These are phyloP conservation scores for Hipparchia semele DNA, from an alignment of 2,888 invertebrate genomes.

Conservation along the genomic window DNA sequence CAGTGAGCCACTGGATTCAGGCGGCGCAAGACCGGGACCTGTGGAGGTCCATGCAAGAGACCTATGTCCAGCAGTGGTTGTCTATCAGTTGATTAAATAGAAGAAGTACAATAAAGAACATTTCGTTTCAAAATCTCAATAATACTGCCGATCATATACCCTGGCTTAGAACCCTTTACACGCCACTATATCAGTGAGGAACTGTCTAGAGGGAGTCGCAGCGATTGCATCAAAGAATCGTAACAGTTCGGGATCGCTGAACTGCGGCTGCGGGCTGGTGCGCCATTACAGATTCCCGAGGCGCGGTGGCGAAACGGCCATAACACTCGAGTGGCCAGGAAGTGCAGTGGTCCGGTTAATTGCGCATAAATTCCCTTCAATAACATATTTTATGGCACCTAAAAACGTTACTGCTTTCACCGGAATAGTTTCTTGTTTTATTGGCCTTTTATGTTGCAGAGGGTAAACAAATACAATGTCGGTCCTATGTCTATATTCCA, in stretches of 20 bases:
- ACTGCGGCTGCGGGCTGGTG: constrained; percentile 20
- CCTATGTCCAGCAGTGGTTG: too few relatives aligned
- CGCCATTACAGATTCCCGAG: constrained; percentile 27
- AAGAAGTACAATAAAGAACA: too few relatives aligned
- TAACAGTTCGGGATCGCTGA: constrained; percentile 38
- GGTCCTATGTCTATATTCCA: not conserved
- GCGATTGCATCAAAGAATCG: not conserved
- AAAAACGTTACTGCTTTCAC: constrained; percentile 33
- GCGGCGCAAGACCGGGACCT: too few relatives aligned
- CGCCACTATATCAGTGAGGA: too few relatives aligned
- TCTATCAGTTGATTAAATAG: too few relatives aligned
- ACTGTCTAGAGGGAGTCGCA: too few relatives aligned
- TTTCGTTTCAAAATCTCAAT: too few relatives aligned
- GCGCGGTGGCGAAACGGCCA: constrained; percentile 23
- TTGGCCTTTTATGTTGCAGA: not conserved
- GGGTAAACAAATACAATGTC: constrained; percentile 4
- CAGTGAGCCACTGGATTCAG: too few relatives aligned
- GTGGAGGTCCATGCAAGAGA: too few relatives aligned
- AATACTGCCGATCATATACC: too few relatives aligned
- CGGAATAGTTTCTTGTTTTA: constrained; percentile 20
- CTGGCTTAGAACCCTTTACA: too few relatives aligned
- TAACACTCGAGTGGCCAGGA: constrained; percentile 37
- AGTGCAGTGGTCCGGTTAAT: constrained; percentile 38
- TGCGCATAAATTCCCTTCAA: constrained; percentile 39
- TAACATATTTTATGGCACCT: constrained; percentile 33